Conservation (phyloP, 2,797 vertebrate species). For the Acanthiza pusilla region DNA sequence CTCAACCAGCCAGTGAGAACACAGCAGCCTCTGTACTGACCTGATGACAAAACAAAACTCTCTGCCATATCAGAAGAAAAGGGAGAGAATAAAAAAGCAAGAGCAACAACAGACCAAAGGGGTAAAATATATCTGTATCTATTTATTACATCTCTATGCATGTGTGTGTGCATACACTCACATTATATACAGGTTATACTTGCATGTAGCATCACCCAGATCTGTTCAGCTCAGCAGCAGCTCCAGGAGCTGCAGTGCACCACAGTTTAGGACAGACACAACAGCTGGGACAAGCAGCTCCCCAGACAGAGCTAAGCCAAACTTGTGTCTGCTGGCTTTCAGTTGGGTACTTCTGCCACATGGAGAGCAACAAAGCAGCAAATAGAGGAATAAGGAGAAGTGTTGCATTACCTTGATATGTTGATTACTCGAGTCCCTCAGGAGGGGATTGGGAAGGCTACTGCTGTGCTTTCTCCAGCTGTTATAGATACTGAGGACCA, state of each 20-base stretch:
- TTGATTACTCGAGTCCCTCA: slow-evolving; percentile 86
- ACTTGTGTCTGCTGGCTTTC: neutral
- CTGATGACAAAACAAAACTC: neutral
- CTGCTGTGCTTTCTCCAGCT: slow-evolving; percentile 92
- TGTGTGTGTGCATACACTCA: rapidly evolving
- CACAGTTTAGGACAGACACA: neutral
- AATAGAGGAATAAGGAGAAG: neutral
- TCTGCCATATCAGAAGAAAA: neutral
- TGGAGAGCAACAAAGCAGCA: neutral
- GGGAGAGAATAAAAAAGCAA: neutral
- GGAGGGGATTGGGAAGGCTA: slow-evolving; percentile 90
- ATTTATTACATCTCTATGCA: rapidly evolving
- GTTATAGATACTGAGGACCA: slow-evolving; percentile 86
- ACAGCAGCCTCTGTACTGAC: neutral
- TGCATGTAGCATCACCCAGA: neutral
- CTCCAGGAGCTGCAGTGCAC: neutral
- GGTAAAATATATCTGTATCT: neutral
- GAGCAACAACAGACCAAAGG: neutral
- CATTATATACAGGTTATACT: rapidly evolving
- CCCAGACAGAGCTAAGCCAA: neutral
- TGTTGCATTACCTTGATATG: slow-evolving; percentile 83
- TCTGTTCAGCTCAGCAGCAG: neutral
- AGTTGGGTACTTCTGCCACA: neutral
- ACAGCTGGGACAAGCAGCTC: neutral
- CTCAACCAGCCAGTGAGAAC: neutral